Conservation (phyloP, 92 coral and sea anemone genomes). For the Zoanthus gigantus region DNA sequence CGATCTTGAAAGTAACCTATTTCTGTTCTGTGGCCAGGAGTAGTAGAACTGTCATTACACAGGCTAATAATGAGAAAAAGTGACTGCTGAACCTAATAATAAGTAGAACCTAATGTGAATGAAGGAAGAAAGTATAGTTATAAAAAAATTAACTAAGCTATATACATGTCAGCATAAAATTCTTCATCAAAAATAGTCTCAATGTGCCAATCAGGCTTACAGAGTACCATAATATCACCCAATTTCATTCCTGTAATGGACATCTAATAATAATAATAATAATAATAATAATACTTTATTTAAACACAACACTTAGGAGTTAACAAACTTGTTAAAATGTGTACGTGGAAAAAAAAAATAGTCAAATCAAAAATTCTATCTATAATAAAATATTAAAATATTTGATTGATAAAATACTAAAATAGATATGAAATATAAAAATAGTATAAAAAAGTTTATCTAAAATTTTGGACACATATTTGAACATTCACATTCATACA, state of each 20-base stretch:
- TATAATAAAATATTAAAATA: too few relatives aligned
- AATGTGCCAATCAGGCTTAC: slow-evolving; percentile 46
- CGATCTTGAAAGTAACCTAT: background rate
- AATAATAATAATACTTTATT: too few relatives aligned
- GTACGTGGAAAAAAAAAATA: too few relatives aligned
- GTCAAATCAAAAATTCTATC: too few relatives aligned
- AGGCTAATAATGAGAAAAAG: slow-evolving; percentile 7
- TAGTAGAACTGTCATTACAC: slow-evolving; percentile 5
- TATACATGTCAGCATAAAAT: slow-evolving; percentile 24
- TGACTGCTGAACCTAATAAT: background rate
- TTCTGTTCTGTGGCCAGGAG: slow-evolving; percentile 3
- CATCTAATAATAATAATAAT: too few relatives aligned
- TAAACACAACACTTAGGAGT: too few relatives aligned
- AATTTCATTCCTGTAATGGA: slow-evolving; percentile 32
- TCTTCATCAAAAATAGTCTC: slow-evolving; percentile 44
- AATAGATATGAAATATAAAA: too few relatives aligned
- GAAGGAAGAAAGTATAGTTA: slow-evolving; percentile 44
- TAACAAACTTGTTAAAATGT: too few relatives aligned
- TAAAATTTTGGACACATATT: too few relatives aligned
- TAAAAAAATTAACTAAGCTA: slow-evolving; percentile 32
- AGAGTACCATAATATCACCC: slow-evolving; percentile 53
- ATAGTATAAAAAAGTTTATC: too few relatives aligned
- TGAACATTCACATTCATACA: too few relatives aligned
- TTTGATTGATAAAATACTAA: too few relatives aligned
- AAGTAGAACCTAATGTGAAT: background rate